These are phyloP conservation scores for Poliocrania exsul DNA, from an alignment of 2,797 vertebrate species.

Conservation along the genomic window DNA sequence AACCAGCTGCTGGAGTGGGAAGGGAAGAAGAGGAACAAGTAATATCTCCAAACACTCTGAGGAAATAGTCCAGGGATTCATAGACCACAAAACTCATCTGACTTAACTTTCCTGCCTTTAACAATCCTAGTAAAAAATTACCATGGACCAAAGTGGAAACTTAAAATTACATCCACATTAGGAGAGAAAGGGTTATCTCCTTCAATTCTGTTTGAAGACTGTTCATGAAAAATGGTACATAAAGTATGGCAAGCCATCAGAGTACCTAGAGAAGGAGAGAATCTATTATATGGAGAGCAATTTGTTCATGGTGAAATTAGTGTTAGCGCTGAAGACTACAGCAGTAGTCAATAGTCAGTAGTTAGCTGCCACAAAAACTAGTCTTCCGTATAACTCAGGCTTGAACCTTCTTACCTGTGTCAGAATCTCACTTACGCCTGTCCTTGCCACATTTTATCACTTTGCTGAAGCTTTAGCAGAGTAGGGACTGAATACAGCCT, in stretches of 20 bases:
- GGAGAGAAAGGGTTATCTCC: neutral
- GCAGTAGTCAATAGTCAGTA: neutral
- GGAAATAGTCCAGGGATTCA: neutral
- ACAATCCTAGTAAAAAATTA: neutral
- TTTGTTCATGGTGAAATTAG: neutral
- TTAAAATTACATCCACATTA: neutral
- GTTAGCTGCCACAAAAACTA: neutral
- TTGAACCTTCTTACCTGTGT: neutral
- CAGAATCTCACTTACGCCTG: neutral
- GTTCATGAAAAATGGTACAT: neutral
- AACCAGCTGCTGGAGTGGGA: neutral
- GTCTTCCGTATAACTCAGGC: rapidly evolving
- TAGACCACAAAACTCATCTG: neutral
- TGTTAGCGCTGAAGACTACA: neutral
- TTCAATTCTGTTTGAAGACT: neutral
- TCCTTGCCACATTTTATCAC: neutral
- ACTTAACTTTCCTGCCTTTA: neutral
- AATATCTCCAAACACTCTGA: neutral
- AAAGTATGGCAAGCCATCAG: neutral
- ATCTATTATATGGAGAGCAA: neutral
- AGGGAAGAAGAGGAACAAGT: neutral
- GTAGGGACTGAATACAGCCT: neutral
- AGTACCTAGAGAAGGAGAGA: neutral
- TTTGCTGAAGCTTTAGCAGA: neutral
- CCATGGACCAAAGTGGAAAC: neutral